Conservation (phyloP, 2,113 vertebrate species). For the Atractosteus spatula region DNA sequence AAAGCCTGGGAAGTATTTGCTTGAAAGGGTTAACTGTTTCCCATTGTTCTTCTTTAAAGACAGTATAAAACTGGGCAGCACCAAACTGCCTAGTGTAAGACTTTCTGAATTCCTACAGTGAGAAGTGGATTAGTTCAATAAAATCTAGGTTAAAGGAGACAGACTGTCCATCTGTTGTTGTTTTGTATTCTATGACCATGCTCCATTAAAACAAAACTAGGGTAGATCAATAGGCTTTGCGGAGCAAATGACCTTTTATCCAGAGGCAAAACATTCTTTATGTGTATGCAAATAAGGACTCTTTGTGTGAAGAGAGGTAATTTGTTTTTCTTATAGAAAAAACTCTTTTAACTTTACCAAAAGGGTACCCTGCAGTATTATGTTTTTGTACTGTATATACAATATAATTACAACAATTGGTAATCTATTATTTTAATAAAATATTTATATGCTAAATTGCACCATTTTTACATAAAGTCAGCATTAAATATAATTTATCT, state of each 20-base stretch:
- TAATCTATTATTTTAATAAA: too few species aligned
- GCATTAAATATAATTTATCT: too few species aligned
- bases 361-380: too few species aligned
- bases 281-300: slow-evolving; percentile 21
- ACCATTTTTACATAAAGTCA: background rate
- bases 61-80: slow-evolving; percentile 22
- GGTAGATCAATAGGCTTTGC: slow-evolving; percentile 36
- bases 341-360: background rate
- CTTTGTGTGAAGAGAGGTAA: slow-evolving; percentile 28
- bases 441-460: too few species aligned
- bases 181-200: slow-evolving; percentile 55
- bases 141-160: slow-evolving; percentile 69
- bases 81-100: slow-evolving; percentile 29
- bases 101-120: slow-evolving; percentile 59
- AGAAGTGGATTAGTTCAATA: slow-evolving; percentile 64
- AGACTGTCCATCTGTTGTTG: slow-evolving; percentile 74
- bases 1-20: background rate
- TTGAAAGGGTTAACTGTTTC: slow-evolving; percentile 3
- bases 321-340: slow-evolving; percentile 37
- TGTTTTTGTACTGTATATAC: too few species aligned
- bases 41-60: slow-evolving; percentile 10
- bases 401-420: too few species aligned
- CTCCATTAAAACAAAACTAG: slow-evolving; percentile 34
- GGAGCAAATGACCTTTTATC: slow-evolving; percentile 37
- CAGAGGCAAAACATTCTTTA: slow-evolving; percentile 31